Conservation (phyloP, 1,140 invertebrate species). For the Anadara kagoshimensis region DNA sequence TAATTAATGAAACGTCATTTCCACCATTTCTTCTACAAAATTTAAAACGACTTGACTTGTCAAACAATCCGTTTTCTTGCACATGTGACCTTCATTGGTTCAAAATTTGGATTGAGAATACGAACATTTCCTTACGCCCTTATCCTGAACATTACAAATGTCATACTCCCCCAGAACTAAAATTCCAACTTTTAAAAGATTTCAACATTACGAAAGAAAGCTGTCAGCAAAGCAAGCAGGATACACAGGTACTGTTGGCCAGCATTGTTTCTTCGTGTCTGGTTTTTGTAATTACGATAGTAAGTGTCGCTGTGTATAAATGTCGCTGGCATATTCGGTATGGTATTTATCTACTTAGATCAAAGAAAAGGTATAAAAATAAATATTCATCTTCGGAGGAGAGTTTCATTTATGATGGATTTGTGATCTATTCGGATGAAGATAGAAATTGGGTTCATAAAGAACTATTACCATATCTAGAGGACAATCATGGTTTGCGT, state of each 20-base stretch:
- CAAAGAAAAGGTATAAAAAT: not conserved
- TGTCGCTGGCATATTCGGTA: slow-evolving; percentile 11
- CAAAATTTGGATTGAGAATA: slow-evolving; percentile 24
- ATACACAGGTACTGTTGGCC: not conserved
- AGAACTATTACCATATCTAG: not conserved
- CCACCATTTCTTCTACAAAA: not conserved
- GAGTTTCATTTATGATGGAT: slow-evolving; percentile 1
- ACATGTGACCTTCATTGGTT: slow-evolving; percentile 39
- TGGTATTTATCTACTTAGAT: slow-evolving; percentile 1
- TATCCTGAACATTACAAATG: not conserved
- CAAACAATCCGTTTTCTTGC: slow-evolving; percentile 37
- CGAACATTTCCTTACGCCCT: not conserved
- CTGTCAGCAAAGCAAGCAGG: not conserved
- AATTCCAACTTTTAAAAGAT: not conserved
- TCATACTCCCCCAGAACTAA: not conserved
- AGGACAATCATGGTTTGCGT: not conserved
- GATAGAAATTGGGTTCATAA: slow-evolving; percentile 14
- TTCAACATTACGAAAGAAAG: not conserved
- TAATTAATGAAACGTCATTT: slow-evolving; percentile 19
- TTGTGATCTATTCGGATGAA: not conserved
- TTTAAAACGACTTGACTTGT: slow-evolving; percentile 7
- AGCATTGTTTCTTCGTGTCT: not conserved
- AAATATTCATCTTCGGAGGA: slow-evolving; percentile 8
- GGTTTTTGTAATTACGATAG: not conserved
- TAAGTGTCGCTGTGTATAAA: not conserved